Base-by-base conservation (phyloP, 1,140 invertebrate genomes). In the Megalopta genalis region DNA sequence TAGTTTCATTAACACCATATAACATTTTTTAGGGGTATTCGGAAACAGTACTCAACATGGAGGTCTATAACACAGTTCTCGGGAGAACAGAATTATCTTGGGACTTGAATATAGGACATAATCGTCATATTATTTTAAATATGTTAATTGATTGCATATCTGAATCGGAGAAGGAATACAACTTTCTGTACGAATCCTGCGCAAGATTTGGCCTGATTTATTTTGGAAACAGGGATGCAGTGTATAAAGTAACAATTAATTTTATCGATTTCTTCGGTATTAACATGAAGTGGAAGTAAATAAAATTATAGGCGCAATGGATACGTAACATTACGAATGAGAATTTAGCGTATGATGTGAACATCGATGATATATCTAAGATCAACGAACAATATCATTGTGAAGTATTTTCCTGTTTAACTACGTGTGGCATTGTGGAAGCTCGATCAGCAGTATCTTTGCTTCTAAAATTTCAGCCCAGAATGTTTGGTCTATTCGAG, bases 391-490 rank as follows among this genome's bases (percentile, higher is more conserved):
- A 73, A n/a, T 76, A 88, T 79, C 76, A 71, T 12, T 80, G 77
- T 37, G 67, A 88, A 49, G 69, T 91, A 66, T 89, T 91, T 64
- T 65, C 75, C 4, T 90, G 87, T 25, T 57, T 82, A 32, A 85
- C 86, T 75, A 80, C 86, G 42, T 1, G 52, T 59, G 87, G 86
- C 39, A 79, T 73, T 3, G 65, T 87, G 5, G 27, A 82, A 46
- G 49, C 72, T 71, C 42, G 46, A 18, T 76, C 81, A 12, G 67
- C 64, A 0, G 49, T 80, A 39, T 79, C 87, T 9, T 65, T 92
- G 14, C 62, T 91, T 23, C 87, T 92, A 21, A 87, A 87, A 68
- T 92, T 90, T 77, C 79, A 84, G 16, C 89, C 90, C 21, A 86
- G 86, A 42, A 82, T 83, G 69, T 86, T 85, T 70, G 84, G 82